Percentiles rank a stretch among this genome's conserved stretches.
Evolutionary conservation across 2,888 invertebrate species (phyloP).

Genomic region (Caenorhabditis sinica): DNA sequence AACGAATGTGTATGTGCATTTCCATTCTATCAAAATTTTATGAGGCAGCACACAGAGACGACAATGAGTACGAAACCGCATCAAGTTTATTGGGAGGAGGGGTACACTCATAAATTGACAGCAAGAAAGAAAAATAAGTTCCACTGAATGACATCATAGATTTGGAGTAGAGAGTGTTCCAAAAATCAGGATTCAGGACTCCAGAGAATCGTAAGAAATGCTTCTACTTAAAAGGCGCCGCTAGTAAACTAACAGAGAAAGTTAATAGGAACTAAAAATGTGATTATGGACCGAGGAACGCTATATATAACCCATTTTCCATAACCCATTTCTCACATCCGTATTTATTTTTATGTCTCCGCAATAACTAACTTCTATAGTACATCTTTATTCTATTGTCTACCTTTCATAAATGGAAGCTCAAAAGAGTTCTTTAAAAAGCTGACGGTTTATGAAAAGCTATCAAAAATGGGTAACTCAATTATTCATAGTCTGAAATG

Average conservation of each 20-base stretch:
- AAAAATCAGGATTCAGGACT: neutral
- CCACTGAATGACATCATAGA: neutral
- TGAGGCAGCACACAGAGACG: conserved; percentile 25
- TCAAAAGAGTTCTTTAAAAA: neutral
- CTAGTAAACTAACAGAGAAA: too few species aligned
- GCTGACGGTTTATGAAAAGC: neutral
- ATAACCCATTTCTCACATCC: too few species aligned
- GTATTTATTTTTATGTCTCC: too few species aligned
- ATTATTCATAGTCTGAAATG: conserved; percentile 17
- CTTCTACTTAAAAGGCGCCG: too few species aligned
- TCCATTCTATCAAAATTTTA: conserved; percentile 48
- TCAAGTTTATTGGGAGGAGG: conserved; percentile 44
- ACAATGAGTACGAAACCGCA: conserved; percentile 40
- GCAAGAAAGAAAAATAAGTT: conserved; percentile 12
- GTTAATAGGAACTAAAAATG: too few species aligned
- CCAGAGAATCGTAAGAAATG: too few species aligned
- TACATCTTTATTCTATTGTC: too few species aligned
- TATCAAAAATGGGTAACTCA: neutral
- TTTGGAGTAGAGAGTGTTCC: neutral
- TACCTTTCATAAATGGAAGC: too few species aligned
- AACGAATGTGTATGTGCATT: conserved; percentile 32
- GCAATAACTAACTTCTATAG: too few species aligned
- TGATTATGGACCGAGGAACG: too few species aligned
- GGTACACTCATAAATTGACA: conserved; percentile 43
- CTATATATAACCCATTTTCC: too few species aligned